Evolutionary conservation across 2,113 vertebrate genomes (phyloP).

Genomic region (Lanius ludovicianus): DNA sequence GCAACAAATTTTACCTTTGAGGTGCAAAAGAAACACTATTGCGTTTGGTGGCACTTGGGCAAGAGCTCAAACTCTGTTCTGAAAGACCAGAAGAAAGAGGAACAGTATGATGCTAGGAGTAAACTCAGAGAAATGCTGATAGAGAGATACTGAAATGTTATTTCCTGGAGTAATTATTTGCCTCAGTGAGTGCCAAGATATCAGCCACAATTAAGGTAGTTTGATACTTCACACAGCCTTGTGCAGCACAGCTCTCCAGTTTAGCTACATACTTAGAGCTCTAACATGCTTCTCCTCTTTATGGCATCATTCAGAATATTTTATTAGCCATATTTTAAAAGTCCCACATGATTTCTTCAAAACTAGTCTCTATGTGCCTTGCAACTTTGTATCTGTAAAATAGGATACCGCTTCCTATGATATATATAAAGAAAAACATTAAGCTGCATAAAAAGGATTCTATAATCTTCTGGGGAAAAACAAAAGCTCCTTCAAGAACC

Average conservation of each 20-base stretch:
- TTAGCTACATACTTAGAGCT: background rate
- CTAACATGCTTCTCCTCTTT: background rate
- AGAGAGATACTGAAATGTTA: background rate
- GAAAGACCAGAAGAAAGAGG: background rate
- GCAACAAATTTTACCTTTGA: background rate
- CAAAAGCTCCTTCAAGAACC: background rate
- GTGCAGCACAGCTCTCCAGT: background rate
- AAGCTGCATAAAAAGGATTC: background rate
- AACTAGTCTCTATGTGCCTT: background rate
- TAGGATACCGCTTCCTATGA: background rate
- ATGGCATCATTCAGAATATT: background rate
- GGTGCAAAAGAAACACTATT: background rate
- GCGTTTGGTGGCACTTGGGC: background rate
- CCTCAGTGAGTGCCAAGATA: background rate
- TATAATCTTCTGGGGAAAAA: background rate
- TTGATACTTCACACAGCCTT: background rate
- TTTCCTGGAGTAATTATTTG: slow-evolving; percentile 44
- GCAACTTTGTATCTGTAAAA: background rate
- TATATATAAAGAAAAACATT: background rate
- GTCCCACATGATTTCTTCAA: background rate
- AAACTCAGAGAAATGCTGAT: slow-evolving; percentile 15
- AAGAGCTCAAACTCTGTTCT: background rate
- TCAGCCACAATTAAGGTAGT: background rate
- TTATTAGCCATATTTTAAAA: background rate
- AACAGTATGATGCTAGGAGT: background rate